Base-by-base conservation (phyloP, 2,888 invertebrate genomes). In the Thereva unica region DNA sequence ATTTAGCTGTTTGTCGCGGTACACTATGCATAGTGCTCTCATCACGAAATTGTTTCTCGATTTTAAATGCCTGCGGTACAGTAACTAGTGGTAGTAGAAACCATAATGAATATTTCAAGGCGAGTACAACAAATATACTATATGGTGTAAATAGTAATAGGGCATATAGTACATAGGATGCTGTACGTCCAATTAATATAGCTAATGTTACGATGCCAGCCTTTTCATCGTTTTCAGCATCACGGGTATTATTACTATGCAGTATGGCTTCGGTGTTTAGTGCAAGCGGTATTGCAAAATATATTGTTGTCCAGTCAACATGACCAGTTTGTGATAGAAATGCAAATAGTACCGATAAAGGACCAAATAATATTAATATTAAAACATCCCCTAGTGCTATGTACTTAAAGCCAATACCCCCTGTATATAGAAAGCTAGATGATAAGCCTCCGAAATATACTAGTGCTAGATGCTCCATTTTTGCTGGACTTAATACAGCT, bases 391-490 rank as follows among this genome's bases (percentile, higher is more conserved):
- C 97, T 54, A 97, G 83, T 3, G 95, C 97, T 74, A 97, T 95
- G 77, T 97, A 97, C 80, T 97, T 97, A 67, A 97, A 85, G 68
- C 96, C 97, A 73, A 96, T 92, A 55, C 97, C 97, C 67, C 97
- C 97, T 1, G 97, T 97, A 76, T 97, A 97, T n/a, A 97, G 84
- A 81, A 97, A 97, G 71, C 95, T 95, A 64, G 95, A 93, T 37
- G 95, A 96, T 64, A 97, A 80, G 1, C 97, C 97, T 66, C 97
- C 96, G 82, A 97, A 97, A 78, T 95, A 97, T 1, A 96, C 92
- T 54, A 97, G 82, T 5, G 97, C 96, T 73, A 97, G 83, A 78
- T 96, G 96, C 80, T 96, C 96, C 92, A 96, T 92, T 80, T 91
- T 89, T 0, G 95, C 95, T 8, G 94, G 93, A 63, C 96, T 95